Evolutionary conservation across 2,888 invertebrate species (phyloP), one percentile per base, ranked within the genome.

Genomic region (Mythimna loreyi): DNA sequence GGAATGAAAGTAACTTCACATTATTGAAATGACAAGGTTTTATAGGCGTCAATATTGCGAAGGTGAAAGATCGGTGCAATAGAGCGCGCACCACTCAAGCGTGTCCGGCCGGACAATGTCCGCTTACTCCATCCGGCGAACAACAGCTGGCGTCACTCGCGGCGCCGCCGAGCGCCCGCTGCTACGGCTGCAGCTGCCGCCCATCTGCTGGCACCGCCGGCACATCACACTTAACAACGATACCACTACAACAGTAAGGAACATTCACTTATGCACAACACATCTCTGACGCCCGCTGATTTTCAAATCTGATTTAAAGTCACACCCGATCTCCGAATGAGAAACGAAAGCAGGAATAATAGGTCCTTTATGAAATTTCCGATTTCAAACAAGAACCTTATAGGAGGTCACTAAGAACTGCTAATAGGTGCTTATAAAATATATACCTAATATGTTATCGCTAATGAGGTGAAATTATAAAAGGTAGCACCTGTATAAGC

Each of bases 31-130:
- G 94, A 93, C 95, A 94, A 94, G 90, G 94, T 95, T 96, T 95
- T 96, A 96, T 96, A 96, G 95, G 93, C 95, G 94, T 93, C 89
- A 94, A 91, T 93, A 92, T 96, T 95, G 96, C 95, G 96, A 92
- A 94, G 96, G 95, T 93, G 94, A 94, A 94, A 94, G 95, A 95
- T 92, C 92, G 92, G 91, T 87, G 95, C 95, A 95, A 95, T 93
- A 87, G 92, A 91, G 91, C 92, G 92, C 89, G 92, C 92, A 87
- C 91, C 94, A 93, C 81, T 94, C 88, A 92, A 95, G 93, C 96
- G 96, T 95, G 88, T 92, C 94, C 87, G 82, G 82, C 86, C 90
- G 92, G 92, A 92, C 95, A 94, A 94, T 94, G 95, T 90, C 95
- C 94, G 94, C 94, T 96, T 95, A 91, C 95, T 92, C 92, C 95